These are phyloP conservation scores for Mormoops blainvillei DNA, from an alignment of 2,113 vertebrate species.

Conservation along the genomic window DNA sequence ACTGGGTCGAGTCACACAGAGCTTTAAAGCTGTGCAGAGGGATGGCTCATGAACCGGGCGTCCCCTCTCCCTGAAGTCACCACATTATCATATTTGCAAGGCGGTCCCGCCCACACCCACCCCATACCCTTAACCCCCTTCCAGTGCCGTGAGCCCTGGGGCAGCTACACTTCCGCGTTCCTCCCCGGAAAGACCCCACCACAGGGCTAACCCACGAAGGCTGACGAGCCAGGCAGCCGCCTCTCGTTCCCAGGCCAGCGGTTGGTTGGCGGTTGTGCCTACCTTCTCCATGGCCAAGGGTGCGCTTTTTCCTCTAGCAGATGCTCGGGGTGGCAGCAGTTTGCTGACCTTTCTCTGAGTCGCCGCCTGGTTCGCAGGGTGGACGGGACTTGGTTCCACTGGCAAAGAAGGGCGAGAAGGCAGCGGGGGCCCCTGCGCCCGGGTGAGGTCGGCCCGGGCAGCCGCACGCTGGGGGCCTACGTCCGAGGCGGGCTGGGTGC, in stretches of 20 bases:
- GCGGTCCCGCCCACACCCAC: not conserved
- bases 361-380: not conserved
- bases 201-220: not conserved
- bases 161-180: fast-evolving
- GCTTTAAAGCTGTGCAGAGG: no score
- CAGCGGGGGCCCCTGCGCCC: fast-evolving
- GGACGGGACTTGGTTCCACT: fast-evolving
- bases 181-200: fast-evolving
- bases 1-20: no score
- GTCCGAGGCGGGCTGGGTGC: conserved; percentile 70
- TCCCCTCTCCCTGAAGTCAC: not conserved
- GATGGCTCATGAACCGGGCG: no score
- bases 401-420: not conserved
- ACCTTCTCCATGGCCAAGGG: conserved; percentile 76
- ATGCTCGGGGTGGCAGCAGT: conserved; percentile 39
- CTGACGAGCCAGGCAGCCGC: not conserved
- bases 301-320: conserved; percentile 57
- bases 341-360: conserved; percentile 36
- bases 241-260: not conserved
- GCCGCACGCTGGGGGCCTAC: fast-evolving
- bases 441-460: not conserved
- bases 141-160: fast-evolving
- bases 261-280: fast-evolving
- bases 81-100: fast-evolving
- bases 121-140: not conserved